Evolutionary conservation across 1,140 invertebrate species (phyloP).

Genomic region (Drosophila hydei): DNA sequence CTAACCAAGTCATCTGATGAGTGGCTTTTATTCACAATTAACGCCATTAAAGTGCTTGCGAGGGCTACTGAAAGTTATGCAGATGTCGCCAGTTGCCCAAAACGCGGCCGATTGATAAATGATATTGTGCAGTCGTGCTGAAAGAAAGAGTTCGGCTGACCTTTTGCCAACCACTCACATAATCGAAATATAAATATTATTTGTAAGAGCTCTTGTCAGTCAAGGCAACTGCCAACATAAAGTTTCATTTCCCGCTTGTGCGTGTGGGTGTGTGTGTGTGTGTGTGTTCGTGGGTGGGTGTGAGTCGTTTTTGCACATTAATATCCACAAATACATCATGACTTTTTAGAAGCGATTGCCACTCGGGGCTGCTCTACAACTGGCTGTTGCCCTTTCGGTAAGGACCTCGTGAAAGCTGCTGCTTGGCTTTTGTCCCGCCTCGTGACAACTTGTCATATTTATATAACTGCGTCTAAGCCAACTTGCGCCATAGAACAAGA

Average conservation of each 20-base stretch:
- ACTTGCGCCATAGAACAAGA: slow-evolving; percentile 17
- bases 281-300: slow-evolving; percentile 29
- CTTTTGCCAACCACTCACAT: slow-evolving; percentile 20
- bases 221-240: slow-evolving; percentile 62
- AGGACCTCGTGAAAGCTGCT: slow-evolving; percentile 44
- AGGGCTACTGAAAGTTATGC: slow-evolving; percentile 22
- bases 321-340: slow-evolving; percentile 79
- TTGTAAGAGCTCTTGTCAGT: slow-evolving; percentile 64
- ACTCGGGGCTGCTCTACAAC: slow-evolving; percentile 51
- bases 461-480: slow-evolving; percentile 72
- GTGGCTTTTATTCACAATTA: slow-evolving; percentile 58
- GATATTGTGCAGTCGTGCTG: slow-evolving; percentile 31
- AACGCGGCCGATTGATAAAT: slow-evolving; percentile 62
- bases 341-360: slow-evolving; percentile 76
- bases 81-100: slow-evolving; percentile 18
- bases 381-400: slow-evolving; percentile 20
- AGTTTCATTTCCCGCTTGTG: slow-evolving; percentile 64
- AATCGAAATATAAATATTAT: slow-evolving; percentile 73
- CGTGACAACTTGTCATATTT: slow-evolving; percentile 73
- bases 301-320: slow-evolving; percentile 73
- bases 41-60: slow-evolving; percentile 45
- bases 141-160: background rate
- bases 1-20: slow-evolving; percentile 3
- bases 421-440: slow-evolving; percentile 37
- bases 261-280: slow-evolving; percentile 23